Percentiles rank a stretch among this genome's conserved stretches.
phyloP scores from a whole-genome alignment of 2,797 vertebrate genomes.

The Pristis pectinata region DNA sequence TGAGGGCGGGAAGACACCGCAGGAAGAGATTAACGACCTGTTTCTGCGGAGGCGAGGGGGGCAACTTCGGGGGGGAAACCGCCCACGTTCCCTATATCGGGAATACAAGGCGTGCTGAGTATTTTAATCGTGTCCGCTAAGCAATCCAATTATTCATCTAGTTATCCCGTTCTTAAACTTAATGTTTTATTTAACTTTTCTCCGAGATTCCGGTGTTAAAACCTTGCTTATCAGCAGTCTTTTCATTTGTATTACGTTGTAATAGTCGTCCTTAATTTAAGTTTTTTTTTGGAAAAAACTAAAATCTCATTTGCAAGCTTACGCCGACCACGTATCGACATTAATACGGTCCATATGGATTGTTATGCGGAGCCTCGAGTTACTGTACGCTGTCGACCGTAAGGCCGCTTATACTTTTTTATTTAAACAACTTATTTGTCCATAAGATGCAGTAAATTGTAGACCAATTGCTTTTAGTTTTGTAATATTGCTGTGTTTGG shows the following conservation, averaged over 20 bases:
- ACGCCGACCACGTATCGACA: slow-evolving; percentile 1
- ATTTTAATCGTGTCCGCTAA: not conserved
- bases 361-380: not conserved
- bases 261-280: no score
- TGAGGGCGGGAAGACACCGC: not conserved
- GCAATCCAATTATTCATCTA: no score
- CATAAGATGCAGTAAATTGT: not conserved
- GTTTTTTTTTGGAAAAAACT: not conserved
- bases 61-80: not conserved
- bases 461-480: not conserved
- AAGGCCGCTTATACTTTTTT: not conserved
- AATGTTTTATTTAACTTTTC: not conserved
- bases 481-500: not conserved
- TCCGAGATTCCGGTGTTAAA: not conserved
- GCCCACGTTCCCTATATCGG: no score
- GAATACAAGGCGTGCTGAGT: not conserved
- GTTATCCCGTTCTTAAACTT: not conserved
- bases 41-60: not conserved
- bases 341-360: slow-evolving; percentile 21
- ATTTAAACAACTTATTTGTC: not conserved
- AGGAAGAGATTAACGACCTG: not conserved
- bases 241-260: not conserved
- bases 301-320: not conserved
- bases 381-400: not conserved
- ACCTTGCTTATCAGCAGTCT: no score